Conservation (phyloP, 2,113 vertebrate species). For the Gavia stellata region DNA sequence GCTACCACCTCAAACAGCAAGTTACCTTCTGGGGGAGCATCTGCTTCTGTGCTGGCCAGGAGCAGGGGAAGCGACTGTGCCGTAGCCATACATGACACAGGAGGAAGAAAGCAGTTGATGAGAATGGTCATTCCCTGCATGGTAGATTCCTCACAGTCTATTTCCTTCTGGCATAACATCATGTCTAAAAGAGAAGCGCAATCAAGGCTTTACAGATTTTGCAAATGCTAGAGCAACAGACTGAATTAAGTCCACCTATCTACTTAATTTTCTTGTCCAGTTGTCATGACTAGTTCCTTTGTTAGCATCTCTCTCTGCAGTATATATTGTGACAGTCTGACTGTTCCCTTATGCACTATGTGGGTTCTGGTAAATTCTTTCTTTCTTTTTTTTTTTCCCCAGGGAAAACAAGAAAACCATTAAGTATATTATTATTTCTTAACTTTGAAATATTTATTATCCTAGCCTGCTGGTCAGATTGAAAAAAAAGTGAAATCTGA, state of each 20-base stretch:
- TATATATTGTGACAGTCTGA: background rate
- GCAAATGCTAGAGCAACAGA: background rate
- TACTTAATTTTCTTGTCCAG: background rate
- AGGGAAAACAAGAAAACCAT: background rate
- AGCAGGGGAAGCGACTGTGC: background rate
- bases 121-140: background rate
- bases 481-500: background rate
- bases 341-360: background rate
- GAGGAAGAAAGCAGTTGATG: background rate
- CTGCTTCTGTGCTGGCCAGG: background rate
- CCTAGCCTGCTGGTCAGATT: slow-evolving; percentile 14
- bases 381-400: background rate
- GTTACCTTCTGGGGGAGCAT: background rate
- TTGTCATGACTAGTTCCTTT: background rate
- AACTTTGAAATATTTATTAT: slow-evolving; percentile 42
- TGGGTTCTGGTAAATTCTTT: background rate
- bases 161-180: background rate
- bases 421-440: slow-evolving; percentile 24
- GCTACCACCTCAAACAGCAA: background rate
- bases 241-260: background rate
- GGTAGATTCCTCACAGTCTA: background rate
- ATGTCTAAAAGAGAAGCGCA: background rate
- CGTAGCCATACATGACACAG: background rate
- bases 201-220: background rate
- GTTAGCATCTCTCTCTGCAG: background rate